A percentile compares a stretch with the other conserved stretches of the same genome.
Conservation (phyloP, 2,888 invertebrate species). For the Eurois occulta region DNA sequence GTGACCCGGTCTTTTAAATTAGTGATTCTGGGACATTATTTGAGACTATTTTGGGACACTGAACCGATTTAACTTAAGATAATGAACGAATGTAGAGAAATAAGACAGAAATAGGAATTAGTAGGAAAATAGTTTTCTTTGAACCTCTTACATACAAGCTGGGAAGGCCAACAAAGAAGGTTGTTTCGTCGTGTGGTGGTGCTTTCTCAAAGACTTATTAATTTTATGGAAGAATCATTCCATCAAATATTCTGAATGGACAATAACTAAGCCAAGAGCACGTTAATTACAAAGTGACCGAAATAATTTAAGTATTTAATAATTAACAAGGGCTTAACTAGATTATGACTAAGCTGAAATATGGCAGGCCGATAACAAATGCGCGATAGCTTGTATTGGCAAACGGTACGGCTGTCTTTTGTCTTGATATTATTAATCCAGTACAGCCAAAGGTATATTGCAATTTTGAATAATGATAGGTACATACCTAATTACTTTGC, state of each 20-base stretch:
- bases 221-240: background rate
- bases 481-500: too few relatives aligned
- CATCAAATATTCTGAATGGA: background rate
- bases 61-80: background rate
- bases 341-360: conserved; percentile 45
- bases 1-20: background rate
- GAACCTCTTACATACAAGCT: background rate
- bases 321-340: conserved; percentile 32
- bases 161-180: background rate
- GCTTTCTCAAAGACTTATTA: background rate
- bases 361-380: conserved; percentile 35
- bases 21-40: background rate
- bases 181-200: background rate
- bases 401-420: conserved; percentile 10
- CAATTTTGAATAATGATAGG: too few relatives aligned
- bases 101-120: background rate
- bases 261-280: background rate
- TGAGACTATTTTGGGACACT: background rate
- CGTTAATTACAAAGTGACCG: background rate
- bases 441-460: conserved; percentile 9
- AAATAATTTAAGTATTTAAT: conserved; percentile 13
- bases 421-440: conserved; percentile 12
- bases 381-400: conserved; percentile 25
- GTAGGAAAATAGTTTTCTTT: background rate
- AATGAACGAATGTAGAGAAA: background rate